Base-by-base conservation (phyloP, 92 coral and sea anemone genomes). In the Phymanthus crucifer region DNA sequence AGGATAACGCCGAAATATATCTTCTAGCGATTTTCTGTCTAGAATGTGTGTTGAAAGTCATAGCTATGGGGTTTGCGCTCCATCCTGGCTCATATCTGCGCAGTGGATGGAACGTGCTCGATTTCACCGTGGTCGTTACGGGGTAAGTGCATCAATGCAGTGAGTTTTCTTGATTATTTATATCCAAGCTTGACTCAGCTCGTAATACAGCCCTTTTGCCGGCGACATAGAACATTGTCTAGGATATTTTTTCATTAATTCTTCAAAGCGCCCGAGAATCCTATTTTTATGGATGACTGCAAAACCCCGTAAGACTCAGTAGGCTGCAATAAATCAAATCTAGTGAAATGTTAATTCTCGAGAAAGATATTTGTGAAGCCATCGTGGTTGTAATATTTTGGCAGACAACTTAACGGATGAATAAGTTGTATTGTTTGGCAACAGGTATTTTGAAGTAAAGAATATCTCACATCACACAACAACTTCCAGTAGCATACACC, bases 61-160 rank as follows among this genome's bases (percentile, higher is more conserved):
- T 90, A 43, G 99, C 99, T 6, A 54, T 95, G 72, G 99, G 99
- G 46, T 95, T 95, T 83, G 77, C 83, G 17, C 84, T 95, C 6
- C 99, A 95, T 87, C 84, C 85, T 27, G 99, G 88, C 58, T 90
- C 99, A 29, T 95, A 95, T 75, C 89, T 95, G 0, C 90, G 99
- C 45, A 90, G 93, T 66, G 99, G 99, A 81, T 95, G 99, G 99
- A 95, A 95, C 83, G 75, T 95, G 35, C 48, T 95, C 86, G 99
- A 95, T 36, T 95, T 95, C 40, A 88, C 90, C 47, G 99, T 95
- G 29, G 99, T 95, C 32, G 95, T 95, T 11, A 95, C 99, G 19
- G 99, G 99, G 99, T 95, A 83, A 84, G 93, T 89, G 23, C 66
- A 67, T 81, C 38, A 26, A 67, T 54, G 80, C n/a, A 45, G 75